Conservation (phyloP, 2,113 vertebrate species). For the Larimichthys crocea region DNA sequence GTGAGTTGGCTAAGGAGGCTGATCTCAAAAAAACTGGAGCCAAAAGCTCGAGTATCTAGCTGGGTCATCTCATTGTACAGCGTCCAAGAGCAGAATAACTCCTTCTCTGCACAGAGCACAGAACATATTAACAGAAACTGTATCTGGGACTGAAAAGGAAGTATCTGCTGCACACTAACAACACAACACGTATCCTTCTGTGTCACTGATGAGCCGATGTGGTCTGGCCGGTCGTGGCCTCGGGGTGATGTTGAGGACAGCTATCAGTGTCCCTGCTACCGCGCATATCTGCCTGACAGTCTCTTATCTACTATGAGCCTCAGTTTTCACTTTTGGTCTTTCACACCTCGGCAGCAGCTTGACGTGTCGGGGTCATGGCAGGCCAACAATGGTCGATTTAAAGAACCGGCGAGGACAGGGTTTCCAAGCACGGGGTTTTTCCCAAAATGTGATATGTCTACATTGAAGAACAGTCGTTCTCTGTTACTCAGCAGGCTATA, state of each 20-base stretch:
- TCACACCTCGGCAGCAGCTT: constrained; percentile 29
- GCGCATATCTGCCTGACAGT: constrained; percentile 30
- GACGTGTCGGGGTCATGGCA: constrained; percentile 43
- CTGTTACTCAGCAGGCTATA: constrained; percentile 22
- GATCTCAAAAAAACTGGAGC: constrained; percentile 6
- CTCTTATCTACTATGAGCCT: constrained; percentile 44
- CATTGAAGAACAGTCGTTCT: constrained; percentile 8
- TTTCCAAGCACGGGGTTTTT: constrained; percentile 46
- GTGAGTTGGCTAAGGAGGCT: constrained; percentile 18
- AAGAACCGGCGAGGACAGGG: neutral
- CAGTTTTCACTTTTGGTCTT: constrained; percentile 37
- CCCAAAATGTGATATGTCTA: constrained; percentile 42
- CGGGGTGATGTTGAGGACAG: constrained; percentile 32
- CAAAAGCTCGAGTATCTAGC: constrained; percentile 25
- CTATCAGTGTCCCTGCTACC: constrained; percentile 40
- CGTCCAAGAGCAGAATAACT: neutral
- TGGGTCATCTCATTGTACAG: constrained; percentile 9
- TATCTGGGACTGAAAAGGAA: no score
- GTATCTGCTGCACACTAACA: neutral
- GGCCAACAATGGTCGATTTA: constrained; percentile 30
- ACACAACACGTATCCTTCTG: neutral
- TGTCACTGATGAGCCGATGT: constrained; percentile 9
- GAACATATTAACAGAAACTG: neutral
- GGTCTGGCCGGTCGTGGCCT: neutral
- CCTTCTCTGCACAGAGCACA: neutral